Conservation (phyloP, 2,888 invertebrate species). For the Anthrax anthrax region DNA sequence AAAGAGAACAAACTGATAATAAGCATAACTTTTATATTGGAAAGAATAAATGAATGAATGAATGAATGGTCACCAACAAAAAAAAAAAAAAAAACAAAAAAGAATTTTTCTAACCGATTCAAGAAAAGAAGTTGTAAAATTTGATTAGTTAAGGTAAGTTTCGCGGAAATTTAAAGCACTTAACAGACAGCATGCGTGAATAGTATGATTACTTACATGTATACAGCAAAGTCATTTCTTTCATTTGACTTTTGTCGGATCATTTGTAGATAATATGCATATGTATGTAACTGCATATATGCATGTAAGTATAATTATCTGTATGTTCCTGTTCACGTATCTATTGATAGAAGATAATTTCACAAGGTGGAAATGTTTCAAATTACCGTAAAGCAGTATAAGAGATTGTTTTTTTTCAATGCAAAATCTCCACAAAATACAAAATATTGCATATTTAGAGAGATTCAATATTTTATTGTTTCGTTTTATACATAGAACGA, state of each 20-base stretch:
- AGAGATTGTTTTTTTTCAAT: not conserved
- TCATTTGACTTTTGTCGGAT: constrained; percentile 5
- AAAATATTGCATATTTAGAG: not conserved
- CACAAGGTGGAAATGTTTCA: constrained; percentile 1
- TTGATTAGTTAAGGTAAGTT: constrained; percentile 8
- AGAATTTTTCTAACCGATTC: not conserved
- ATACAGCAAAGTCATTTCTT: not conserved
- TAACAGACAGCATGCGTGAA: constrained; percentile 6
- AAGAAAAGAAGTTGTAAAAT: constrained; percentile 8
- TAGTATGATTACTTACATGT: not conserved
- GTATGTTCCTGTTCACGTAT: not conserved
- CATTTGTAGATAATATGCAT: not conserved
- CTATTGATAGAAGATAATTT: not conserved
- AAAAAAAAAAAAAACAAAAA: no score
- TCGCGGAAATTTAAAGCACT: constrained; percentile 6
- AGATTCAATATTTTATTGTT: no score
- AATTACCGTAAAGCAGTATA: constrained; percentile 1
- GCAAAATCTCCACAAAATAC: not conserved
- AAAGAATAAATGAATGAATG: no score
- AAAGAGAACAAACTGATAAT: not conserved
- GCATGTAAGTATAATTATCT: no score
- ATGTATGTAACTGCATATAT: no score
- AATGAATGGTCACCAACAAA: no score
- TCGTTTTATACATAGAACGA: not conserved
- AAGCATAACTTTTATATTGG: not conserved